These are phyloP conservation scores for Parascotia fuliginaria DNA, from an alignment of 2,888 invertebrate genomes.

Conservation along the genomic window DNA sequence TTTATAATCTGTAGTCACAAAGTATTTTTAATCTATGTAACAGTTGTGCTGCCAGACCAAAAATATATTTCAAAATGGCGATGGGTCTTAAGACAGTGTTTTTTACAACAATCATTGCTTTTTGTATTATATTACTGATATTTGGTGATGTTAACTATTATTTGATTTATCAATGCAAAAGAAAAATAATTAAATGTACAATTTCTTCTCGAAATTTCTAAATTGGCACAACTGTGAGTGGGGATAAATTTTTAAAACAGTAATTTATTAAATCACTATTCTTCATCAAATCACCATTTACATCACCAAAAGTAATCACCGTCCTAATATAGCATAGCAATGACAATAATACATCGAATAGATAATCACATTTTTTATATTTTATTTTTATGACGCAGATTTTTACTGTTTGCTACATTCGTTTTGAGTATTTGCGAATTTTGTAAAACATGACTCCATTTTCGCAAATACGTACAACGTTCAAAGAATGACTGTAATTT, in stretches of 20 bases:
- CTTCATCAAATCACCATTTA: slow-evolving; percentile 2
- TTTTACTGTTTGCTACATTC: slow-evolving; percentile 20
- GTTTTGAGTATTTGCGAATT: slow-evolving; percentile 24
- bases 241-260: too few species aligned
- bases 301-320: slow-evolving; percentile 16
- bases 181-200: too few species aligned
- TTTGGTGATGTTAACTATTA: slow-evolving; percentile 25
- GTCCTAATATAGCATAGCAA: slow-evolving; percentile 17
- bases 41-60: slow-evolving; percentile 46
- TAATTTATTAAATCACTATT: too few species aligned
- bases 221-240: too few species aligned
- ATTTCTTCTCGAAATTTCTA: too few species aligned
- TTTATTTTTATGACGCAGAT: slow-evolving; percentile 5
- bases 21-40: slow-evolving; percentile 45
- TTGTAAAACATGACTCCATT: neutral
- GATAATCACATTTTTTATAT: slow-evolving; percentile 11
- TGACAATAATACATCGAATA: slow-evolving; percentile 29
- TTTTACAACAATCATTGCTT: slow-evolving; percentile 19
- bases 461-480: neutral
- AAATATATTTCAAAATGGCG: slow-evolving; percentile 34
- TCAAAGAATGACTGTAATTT: neutral
- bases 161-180: neutral
- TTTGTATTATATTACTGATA: slow-evolving; percentile 16
- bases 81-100: slow-evolving; percentile 42
- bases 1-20: slow-evolving; percentile 46